Evolutionary conservation across 1,140 invertebrate genomes (phyloP).

Genomic region (Piezodorus guildinii): DNA sequence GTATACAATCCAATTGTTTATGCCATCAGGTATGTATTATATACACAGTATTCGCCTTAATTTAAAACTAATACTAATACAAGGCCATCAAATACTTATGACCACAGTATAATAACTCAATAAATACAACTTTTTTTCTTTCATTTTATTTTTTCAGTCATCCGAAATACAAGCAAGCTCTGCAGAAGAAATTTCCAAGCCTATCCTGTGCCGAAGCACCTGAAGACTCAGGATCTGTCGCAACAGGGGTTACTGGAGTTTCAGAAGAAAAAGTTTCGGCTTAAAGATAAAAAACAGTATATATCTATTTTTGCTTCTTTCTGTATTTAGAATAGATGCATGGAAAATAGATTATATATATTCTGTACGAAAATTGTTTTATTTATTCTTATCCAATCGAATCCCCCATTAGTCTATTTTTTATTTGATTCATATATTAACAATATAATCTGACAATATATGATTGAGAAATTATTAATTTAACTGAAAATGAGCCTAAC

Average conservation of each 20-base stretch:
- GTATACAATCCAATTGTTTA: constrained; percentile 75
- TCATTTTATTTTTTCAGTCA: constrained; percentile 41
- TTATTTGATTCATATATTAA: too few species aligned
- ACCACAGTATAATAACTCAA: background rate
- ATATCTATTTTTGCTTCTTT: too few species aligned
- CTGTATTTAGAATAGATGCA: too few species aligned
- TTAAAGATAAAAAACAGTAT: background rate
- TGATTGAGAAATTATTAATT: too few species aligned
- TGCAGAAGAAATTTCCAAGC: constrained; percentile 55
- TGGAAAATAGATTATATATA: too few species aligned
- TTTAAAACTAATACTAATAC: background rate
- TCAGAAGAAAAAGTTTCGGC: constrained; percentile 24
- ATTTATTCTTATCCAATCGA: too few species aligned
- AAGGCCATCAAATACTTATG: too few species aligned
- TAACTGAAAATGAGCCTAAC: too few species aligned
- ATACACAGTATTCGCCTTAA: background rate
- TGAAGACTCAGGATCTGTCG: constrained; percentile 17
- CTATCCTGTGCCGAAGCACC: constrained; percentile 27
- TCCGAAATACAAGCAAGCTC: constrained; percentile 59
- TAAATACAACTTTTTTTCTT: background rate
- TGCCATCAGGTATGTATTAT: constrained; percentile 51
- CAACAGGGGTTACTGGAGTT: constrained; percentile 26
- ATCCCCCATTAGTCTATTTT: too few species aligned
- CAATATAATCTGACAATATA: too few species aligned
- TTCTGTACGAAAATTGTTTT: too few species aligned